Evolutionary conservation across 2,888 invertebrate species (phyloP).

Genomic region (Dryobota labecula): DNA sequence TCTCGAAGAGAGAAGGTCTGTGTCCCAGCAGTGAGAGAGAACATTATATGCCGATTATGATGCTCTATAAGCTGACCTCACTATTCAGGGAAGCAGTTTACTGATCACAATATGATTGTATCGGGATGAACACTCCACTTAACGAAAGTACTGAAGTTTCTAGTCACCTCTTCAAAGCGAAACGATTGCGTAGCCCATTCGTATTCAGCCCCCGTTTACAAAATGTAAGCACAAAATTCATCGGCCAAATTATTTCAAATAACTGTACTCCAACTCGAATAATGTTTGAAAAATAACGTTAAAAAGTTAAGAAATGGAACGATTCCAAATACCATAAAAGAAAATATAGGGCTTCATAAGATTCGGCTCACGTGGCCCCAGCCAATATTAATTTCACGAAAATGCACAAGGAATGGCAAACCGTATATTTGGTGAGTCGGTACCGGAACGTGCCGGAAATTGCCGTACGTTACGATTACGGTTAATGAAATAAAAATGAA

Average conservation of each 20-base stretch:
- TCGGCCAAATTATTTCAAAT: conserved; percentile 53
- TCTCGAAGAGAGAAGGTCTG: no score
- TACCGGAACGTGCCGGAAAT: conserved; percentile 62
- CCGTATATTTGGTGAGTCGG: conserved; percentile 56
- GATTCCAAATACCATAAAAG: conserved; percentile 51
- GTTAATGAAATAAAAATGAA: conserved; percentile 67
- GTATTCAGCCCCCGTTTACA: conserved; percentile 20
- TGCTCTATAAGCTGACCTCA: not conserved
- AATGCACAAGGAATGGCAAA: conserved; percentile 72
- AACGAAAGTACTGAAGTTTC: conserved; percentile 5
- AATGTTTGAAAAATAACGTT: conserved; percentile 44
- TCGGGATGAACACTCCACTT: not conserved
- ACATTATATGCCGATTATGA: no score
- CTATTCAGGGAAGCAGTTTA: not conserved
- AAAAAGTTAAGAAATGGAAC: conserved; percentile 52
- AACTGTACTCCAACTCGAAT: conserved; percentile 45
- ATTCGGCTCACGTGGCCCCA: conserved; percentile 70
- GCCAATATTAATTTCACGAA: conserved; percentile 74
- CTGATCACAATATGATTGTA: not conserved
- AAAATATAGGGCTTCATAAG: conserved; percentile 59
- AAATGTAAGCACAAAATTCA: conserved; percentile 53
- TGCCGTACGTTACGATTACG: conserved; percentile 61
- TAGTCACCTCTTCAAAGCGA: not conserved
- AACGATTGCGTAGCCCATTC: conserved; percentile 19
- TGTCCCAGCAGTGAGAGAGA: no score